These are phyloP conservation scores for Oxycera nigricornis DNA, from an alignment of 2,888 invertebrate species.

Conservation along the genomic window DNA sequence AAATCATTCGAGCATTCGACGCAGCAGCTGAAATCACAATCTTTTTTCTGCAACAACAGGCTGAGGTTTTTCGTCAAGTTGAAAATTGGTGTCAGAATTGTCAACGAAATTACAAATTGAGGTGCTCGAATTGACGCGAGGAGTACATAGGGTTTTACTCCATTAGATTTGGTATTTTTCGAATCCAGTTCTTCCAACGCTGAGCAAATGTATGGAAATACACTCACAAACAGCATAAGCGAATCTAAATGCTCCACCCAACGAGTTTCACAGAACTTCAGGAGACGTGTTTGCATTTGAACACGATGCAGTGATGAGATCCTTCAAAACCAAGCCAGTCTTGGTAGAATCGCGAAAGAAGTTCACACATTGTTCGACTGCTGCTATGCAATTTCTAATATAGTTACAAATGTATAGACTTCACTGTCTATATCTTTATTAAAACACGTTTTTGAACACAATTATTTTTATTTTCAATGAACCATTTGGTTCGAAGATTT, in stretches of 20 bases:
- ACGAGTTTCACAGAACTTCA: neutral
- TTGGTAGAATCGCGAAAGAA: neutral
- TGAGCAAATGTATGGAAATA: neutral
- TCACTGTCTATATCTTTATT: too few species aligned
- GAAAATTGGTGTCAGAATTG: neutral
- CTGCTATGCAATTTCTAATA: neutral
- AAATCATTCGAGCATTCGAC: neutral
- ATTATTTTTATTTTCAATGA: too few species aligned
- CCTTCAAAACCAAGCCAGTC: neutral
- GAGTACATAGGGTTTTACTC: neutral
- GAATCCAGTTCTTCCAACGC: neutral
- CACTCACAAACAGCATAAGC: neutral
- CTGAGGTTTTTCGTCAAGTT: neutral
- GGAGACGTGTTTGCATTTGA: neutral
- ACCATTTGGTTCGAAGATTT: too few species aligned
- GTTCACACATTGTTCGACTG: neutral
- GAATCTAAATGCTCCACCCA: neutral
- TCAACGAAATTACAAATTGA: too few species aligned
- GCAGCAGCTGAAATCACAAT: too few species aligned
- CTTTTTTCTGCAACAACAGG: neutral
- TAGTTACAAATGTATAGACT: too few species aligned
- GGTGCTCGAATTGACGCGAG: too few species aligned
- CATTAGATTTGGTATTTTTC: neutral
- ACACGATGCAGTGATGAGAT: neutral
- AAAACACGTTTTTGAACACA: too few species aligned